Evolutionary conservation across 2,888 invertebrate genomes (phyloP), one percentile per base, ranked within the genome.

Genomic region (Acanthopleura granulata): DNA sequence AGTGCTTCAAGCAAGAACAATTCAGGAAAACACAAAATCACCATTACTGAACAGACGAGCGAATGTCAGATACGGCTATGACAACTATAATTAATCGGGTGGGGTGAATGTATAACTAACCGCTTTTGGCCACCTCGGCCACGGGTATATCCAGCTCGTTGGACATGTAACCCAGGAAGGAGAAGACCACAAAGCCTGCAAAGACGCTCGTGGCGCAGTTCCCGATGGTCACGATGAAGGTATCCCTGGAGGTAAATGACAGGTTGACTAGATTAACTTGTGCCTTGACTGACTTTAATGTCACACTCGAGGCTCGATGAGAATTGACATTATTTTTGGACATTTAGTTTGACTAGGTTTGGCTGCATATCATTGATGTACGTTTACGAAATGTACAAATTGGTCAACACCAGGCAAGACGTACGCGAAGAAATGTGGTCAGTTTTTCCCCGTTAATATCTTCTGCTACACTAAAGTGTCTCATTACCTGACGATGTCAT

Each of bases 161-260:
- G 15, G 90, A 85, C 70, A 89, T 76, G 77, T 84, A 84, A 1
- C 90, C 90, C 16, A 89, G 81, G 79, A 87, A 89, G 50, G 89
- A 88, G 80, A 90, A 90, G 72, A 90, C 87, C 70, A 89, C 89
- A 78, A 90, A 89, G 0, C 90, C 90, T 22, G 90, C 89, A 77
- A 89, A 90, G 73, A 90, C 84, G 74, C 88, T 88, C 16, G 90
- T 90, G 57, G 86, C 73, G 73, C 88, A 87, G 81, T 90, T 89
- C 11, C 86, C 86, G 40, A 89, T 74, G 0, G 86, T 81, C 1
- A 90, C 88, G 27, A 86, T 80, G 27, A 90, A 70, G 0, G 89
- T 78, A 75, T 90, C 89, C 74, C 89, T 88, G 81, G 40, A 80
- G 81, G 51, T 72, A 72, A 51, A 57, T 22, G 57, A 57, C 18